These are phyloP conservation scores for Bombus waltoni DNA, from an alignment of 1,140 invertebrate species.

Conservation along the genomic window DNA sequence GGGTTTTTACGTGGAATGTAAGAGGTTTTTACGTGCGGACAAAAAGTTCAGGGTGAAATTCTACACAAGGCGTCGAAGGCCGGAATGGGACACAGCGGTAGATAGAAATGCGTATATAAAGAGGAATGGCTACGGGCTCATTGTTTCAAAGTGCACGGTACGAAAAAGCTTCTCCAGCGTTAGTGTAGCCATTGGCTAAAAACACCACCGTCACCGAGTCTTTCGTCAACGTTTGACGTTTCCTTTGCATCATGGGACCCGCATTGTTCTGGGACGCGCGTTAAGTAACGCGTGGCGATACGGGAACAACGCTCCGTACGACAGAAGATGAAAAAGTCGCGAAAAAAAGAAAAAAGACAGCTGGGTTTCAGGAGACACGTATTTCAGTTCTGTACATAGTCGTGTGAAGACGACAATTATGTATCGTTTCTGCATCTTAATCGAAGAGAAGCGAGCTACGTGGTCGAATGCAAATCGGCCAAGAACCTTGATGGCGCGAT, in stretches of 20 bases:
- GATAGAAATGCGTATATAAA: not conserved
- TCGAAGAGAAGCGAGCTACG: not conserved
- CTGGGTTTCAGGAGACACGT: not conserved
- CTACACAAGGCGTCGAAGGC: constrained; percentile 3
- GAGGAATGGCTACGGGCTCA: constrained; percentile 38
- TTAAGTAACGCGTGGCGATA: not conserved
- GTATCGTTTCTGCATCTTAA: not conserved
- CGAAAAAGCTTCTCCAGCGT: constrained; percentile 47
- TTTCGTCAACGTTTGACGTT: constrained; percentile 46
- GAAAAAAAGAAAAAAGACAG: not conserved
- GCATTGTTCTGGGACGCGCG: constrained; percentile 45
- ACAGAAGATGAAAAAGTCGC: too few relatives aligned
- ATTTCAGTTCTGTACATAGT: not conserved
- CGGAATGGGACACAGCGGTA: not conserved
- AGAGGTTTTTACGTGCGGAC: not conserved
- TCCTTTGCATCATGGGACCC: constrained; percentile 11
- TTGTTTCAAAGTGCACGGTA: constrained; percentile 54
- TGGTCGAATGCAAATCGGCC: too few relatives aligned
- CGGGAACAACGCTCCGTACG: not conserved
- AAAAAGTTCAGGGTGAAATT: constrained; percentile 21
- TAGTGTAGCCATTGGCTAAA: constrained; percentile 40
- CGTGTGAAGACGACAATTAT: not conserved
- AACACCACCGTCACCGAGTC: constrained; percentile 30
- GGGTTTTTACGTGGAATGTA: not conserved
- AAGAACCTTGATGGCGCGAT: not conserved